phyloP scores from a whole-genome alignment of 2,888 invertebrate genomes.

The Ypsolopha scabrella region DNA sequence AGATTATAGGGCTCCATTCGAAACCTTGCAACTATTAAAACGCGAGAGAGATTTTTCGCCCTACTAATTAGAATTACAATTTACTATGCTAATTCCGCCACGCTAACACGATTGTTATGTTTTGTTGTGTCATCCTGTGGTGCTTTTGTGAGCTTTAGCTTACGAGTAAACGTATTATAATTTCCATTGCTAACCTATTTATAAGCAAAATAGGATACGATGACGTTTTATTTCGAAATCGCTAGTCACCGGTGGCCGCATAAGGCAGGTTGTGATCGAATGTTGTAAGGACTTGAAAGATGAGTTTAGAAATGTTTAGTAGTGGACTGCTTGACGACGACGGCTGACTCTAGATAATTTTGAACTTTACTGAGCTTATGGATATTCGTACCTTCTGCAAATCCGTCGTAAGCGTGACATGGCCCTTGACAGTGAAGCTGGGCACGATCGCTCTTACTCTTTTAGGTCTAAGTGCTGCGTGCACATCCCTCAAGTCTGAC shows the following conservation, averaged over 20 bases:
- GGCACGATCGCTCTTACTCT: constrained; percentile 84
- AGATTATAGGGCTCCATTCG: too few species aligned
- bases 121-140: background rate
- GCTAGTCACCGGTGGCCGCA: background rate
- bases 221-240: background rate
- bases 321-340: too few species aligned
- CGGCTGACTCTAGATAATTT: too few species aligned
- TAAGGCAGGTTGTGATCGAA: background rate
- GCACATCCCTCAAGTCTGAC: constrained; percentile 75
- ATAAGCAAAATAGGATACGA: too few species aligned
- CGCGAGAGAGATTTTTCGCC: background rate
- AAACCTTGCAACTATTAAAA: too few species aligned
- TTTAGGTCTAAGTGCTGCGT: constrained; percentile 75
- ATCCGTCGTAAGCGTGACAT: constrained; percentile 83
- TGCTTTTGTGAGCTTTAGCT: too few species aligned
- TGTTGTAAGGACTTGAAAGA: too few species aligned
- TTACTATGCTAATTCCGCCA: constrained; percentile 1
- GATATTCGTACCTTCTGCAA: constrained; percentile 77
- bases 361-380: background rate
- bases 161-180: too few species aligned
- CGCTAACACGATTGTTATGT: background rate
- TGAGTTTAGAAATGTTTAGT: too few species aligned
- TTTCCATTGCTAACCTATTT: too few species aligned
- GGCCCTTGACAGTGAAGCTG: constrained; percentile 83
- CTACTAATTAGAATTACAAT: constrained; percentile 1